Conservation (phyloP, 2,888 invertebrate genomes). For the Aplocera efformata region DNA sequence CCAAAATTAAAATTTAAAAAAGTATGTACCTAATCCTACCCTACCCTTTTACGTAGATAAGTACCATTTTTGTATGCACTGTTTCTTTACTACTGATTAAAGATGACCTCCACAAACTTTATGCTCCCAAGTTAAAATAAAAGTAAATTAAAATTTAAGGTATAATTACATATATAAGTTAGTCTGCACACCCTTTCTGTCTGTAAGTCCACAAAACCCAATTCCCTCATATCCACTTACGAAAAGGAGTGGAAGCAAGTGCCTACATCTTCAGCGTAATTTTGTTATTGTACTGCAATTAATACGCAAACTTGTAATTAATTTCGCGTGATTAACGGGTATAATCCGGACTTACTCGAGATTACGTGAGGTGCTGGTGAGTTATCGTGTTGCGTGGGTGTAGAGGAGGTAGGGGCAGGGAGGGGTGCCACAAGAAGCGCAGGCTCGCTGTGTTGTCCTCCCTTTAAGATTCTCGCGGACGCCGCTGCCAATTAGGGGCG, state of each 20-base stretch:
- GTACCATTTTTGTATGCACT: no score
- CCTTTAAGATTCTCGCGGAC: conserved; percentile 81
- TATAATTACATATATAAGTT: no score
- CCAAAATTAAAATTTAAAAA: no score
- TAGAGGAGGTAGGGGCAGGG: conserved; percentile 32
- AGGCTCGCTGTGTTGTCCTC: conserved; percentile 72
- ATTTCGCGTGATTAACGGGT: conserved; percentile 78
- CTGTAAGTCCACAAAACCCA: background rate
- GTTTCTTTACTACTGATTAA: no score
- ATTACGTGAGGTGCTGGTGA: conserved; percentile 74
- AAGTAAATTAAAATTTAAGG: no score
- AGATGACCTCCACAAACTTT: no score
- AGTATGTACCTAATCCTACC: no score
- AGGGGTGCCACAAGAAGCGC: conserved; percentile 65
- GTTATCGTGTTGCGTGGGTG: conserved; percentile 68
- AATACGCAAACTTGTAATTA: conserved; percentile 80
- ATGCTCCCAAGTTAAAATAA: no score
- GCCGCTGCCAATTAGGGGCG: conserved; percentile 80
- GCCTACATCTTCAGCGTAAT: conserved; percentile 55
- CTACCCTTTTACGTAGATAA: no score
- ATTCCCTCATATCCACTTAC: conserved; percentile 2
- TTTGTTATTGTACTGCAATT: conserved; percentile 76
- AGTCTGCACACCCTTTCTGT: no score
- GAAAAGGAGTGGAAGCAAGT: conserved; percentile 19
- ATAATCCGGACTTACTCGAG: conserved; percentile 78